Base-by-base conservation (phyloP, 1,140 invertebrate species). In the Panonychus citri region DNA sequence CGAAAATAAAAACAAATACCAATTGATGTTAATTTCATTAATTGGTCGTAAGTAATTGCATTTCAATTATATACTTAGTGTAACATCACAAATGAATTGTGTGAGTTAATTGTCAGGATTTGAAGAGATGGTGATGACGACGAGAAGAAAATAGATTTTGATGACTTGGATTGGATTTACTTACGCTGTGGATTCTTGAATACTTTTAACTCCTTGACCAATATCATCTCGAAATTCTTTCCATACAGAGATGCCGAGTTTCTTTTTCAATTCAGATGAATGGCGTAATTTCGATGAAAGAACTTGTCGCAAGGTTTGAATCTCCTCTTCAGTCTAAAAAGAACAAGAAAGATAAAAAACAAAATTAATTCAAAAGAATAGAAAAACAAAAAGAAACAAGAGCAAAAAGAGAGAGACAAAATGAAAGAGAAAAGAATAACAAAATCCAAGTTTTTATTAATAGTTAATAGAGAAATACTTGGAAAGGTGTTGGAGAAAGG, bases 161-260 rank as follows among this genome's bases (percentile, higher is more conserved):
- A n/a, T n/a, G n/a, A n/a, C n/a, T n/a, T n/a, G n/a, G n/a, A n/a
- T n/a, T n/a, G 26, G 10, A 5, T 15, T 26, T 12, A 85, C 85
- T 76, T 78, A 91, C 87, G 88, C 87, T 69, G 84, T 79, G 64
- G 85, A 89, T 66, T 93, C 87, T 69, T 89, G 89, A 43, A 94
- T 83, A 67, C 85, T 90, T 69, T 83, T 83, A 54, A 94, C 71
- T 59, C 87, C 83, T 67, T 91, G 85, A 69, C 82, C 83, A 65
- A 95, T 79, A 66, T 95, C 89, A 62, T 86, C 82, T 43, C 80
- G 80, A 37, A 94, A 77, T 71, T 94, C 89, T 65, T 81, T 83
- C 82, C 87, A 88, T 21, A 87, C 83, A 54, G 84, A 91, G 62
- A 96, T 90, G 53, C 93, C 93, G 60, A 97, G 75, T 71, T 95